phyloP scores from a whole-genome alignment of 2,888 invertebrate species.

The Parnassius smintheus region DNA sequence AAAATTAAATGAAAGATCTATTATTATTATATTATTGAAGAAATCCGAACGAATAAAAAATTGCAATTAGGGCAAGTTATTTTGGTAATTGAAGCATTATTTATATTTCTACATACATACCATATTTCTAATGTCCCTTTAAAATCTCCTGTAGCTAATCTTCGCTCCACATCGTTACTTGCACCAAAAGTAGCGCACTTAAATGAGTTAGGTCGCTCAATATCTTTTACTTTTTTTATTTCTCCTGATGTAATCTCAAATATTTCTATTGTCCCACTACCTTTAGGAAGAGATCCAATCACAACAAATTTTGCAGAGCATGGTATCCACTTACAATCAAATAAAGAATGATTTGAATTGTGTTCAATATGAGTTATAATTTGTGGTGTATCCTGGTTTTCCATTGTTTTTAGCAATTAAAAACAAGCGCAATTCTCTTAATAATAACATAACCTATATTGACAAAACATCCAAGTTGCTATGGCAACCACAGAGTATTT shows the following conservation, averaged over 20 bases:
- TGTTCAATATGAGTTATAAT: slow-evolving; percentile 94
- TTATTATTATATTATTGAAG: too few relatives aligned
- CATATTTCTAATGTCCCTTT: slow-evolving; percentile 91
- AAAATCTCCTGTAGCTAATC: slow-evolving; percentile 95
- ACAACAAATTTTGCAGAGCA: slow-evolving; percentile 95
- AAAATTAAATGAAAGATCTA: slow-evolving; percentile 18
- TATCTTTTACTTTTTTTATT: slow-evolving; percentile 84
- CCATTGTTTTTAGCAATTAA: slow-evolving; percentile 42
- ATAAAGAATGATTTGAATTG: slow-evolving; percentile 90
- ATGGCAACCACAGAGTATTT: slow-evolving; percentile 43
- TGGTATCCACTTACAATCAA: slow-evolving; percentile 98
- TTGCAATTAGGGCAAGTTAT: too few relatives aligned
- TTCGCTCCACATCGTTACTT: slow-evolving; percentile 88
- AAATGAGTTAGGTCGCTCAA: slow-evolving; percentile 90
- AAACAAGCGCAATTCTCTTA: neutral
- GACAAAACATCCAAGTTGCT: slow-evolving; percentile 49
- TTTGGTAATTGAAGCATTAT: too few relatives aligned
- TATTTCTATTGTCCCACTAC: slow-evolving; percentile 91
- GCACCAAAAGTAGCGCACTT: slow-evolving; percentile 98
- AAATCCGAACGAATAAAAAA: too few relatives aligned
- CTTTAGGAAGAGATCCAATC: slow-evolving; percentile 91
- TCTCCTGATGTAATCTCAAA: slow-evolving; percentile 89
- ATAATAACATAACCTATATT: slow-evolving; percentile 39
- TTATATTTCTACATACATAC: slow-evolving; percentile 65
- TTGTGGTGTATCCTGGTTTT: slow-evolving; percentile 88